Evolutionary conservation across 2,113 vertebrate species (phyloP).

Genomic region (Lepus europaeus): DNA sequence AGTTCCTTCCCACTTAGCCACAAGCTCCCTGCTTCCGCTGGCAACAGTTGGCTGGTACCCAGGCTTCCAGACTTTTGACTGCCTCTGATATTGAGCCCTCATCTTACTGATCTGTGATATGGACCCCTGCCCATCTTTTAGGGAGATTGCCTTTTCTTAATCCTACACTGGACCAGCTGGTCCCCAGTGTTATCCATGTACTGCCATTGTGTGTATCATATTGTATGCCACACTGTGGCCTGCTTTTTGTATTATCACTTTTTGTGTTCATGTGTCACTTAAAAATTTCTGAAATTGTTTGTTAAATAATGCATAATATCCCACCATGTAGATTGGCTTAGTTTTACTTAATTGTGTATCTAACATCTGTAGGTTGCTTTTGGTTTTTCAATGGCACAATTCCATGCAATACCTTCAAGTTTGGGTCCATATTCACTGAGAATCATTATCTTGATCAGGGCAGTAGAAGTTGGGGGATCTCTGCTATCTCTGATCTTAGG

Average conservation of each 20-base stretch:
- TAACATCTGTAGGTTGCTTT: neutral
- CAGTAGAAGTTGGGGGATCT: neutral
- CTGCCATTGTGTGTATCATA: neutral
- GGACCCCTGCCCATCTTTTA: neutral
- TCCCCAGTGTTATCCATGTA: neutral
- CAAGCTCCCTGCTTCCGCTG: neutral
- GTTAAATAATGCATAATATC: slow-evolving; percentile 8
- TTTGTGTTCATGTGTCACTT: neutral
- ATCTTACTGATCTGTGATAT: neutral
- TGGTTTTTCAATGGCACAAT: neutral
- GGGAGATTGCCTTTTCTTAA: neutral
- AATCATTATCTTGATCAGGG: neutral
- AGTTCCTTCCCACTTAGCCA: neutral
- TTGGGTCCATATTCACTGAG: neutral
- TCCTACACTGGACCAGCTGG: neutral
- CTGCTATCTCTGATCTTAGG: neutral
- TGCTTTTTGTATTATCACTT: neutral
- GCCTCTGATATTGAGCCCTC: neutral
- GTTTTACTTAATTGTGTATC: neutral
- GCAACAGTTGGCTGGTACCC: neutral
- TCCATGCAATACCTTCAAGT: neutral
- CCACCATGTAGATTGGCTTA: neutral
- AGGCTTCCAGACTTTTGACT: neutral
- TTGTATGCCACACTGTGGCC: neutral
- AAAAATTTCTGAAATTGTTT: neutral